These are phyloP conservation scores for Scomber colias DNA, from an alignment of 2,113 vertebrate species.

Conservation along the genomic window DNA sequence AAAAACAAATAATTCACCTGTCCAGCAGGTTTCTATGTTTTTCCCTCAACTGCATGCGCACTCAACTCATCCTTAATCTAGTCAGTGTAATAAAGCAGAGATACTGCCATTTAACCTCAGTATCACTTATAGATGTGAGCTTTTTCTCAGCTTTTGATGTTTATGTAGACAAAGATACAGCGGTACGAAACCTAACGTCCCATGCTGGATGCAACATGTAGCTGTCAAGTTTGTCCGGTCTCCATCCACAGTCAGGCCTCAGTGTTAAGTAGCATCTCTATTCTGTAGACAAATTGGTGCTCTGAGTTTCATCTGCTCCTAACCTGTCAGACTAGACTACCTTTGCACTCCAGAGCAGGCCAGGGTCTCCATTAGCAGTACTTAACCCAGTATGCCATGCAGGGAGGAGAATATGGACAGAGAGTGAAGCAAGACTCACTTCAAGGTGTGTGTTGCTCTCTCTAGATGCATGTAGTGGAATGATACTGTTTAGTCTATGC, in stretches of 20 bases:
- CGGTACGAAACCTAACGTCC: conserved; percentile 16
- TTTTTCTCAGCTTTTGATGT: conserved; percentile 36
- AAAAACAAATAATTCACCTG: conserved; percentile 5
- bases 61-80: conserved; percentile 30
- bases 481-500: conserved; percentile 40
- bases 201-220: conserved; percentile 61
- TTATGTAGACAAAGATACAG: conserved; percentile 33
- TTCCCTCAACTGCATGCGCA: conserved; percentile 53
- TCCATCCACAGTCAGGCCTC: conserved; percentile 23
- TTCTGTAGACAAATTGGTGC: conserved; percentile 53
- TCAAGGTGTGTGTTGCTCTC: conserved; percentile 12
- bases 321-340: conserved; percentile 33
- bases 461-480: conserved; percentile 61
- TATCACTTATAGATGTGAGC: conserved; percentile 32
- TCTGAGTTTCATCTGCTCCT: conserved; percentile 35
- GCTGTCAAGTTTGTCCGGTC: conserved; percentile 43
- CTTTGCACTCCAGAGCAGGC: conserved; percentile 35
- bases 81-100: conserved; percentile 38
- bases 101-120: conserved; percentile 44
- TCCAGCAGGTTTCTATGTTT: conserved; percentile 8
- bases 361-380: conserved; percentile 36
- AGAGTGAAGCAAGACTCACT: conserved; percentile 4
- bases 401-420: conserved; percentile 7
- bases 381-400: conserved; percentile 39
- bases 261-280: conserved; percentile 48